A percentile compares a stretch with the other conserved stretches of the same genome.
phyloP scores from a whole-genome alignment of 2,797 vertebrate genomes.

The Zenarchopterus dispar region DNA sequence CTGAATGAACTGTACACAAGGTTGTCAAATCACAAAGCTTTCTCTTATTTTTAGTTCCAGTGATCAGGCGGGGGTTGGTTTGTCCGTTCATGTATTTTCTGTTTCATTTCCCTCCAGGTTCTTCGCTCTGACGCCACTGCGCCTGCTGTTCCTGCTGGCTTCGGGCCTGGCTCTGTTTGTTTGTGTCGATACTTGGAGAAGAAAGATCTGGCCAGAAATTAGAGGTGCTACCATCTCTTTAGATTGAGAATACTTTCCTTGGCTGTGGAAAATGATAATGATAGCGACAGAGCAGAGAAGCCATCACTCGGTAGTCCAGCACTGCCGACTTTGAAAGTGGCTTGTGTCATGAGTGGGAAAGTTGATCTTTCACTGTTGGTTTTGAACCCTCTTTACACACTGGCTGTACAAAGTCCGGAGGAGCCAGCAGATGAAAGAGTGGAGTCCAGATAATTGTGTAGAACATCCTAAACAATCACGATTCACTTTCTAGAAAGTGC shows the following conservation, averaged over 20 bases:
- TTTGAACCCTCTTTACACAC: too few species aligned
- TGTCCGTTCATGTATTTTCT: constrained; percentile 30
- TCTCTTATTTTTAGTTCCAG: background rate
- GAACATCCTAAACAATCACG: too few species aligned
- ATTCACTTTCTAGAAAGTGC: too few species aligned
- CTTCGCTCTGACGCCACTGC: constrained; percentile 92
- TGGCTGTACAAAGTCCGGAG: too few species aligned
- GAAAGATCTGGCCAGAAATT: constrained; percentile 93
- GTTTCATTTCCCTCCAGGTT: constrained; percentile 81
- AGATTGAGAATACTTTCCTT: constrained; percentile 12
- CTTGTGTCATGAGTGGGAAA: too few species aligned
- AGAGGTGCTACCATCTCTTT: constrained; percentile 78
- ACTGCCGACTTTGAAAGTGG: too few species aligned
- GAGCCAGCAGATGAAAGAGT: too few species aligned
- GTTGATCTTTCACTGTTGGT: too few species aligned
- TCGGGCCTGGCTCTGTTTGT: constrained; percentile 83
- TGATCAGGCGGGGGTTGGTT: background rate
- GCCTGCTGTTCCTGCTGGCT: constrained; percentile 89
- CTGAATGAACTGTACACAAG: constrained; percentile 1
- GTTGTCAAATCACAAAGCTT: background rate
- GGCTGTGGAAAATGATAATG: constrained; percentile 3
- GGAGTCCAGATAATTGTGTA: too few species aligned
- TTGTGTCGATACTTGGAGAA: constrained; percentile 92
- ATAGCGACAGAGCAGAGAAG: too few species aligned
- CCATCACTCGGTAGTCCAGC: too few species aligned